Conservation (phyloP, 2,888 invertebrate species). For the Tridacna crocea region DNA sequence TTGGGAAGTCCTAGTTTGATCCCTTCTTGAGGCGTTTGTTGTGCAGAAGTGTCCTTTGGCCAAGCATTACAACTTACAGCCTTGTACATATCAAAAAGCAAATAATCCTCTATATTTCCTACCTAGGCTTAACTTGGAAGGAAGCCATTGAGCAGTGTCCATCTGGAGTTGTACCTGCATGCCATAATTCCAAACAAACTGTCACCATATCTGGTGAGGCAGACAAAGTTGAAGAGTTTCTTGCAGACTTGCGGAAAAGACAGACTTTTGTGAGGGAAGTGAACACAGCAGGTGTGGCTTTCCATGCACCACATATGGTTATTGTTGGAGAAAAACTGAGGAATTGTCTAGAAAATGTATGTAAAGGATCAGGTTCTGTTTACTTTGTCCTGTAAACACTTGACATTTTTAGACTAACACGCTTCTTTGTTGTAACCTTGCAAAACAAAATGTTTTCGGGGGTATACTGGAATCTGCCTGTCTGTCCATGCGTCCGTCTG, state of each 20-base stretch:
- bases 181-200: slow-evolving; percentile 97
- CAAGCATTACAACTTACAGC: too few relatives aligned
- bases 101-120: background rate
- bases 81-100: too few relatives aligned
- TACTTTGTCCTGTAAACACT: too few relatives aligned
- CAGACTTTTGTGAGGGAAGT: slow-evolving; percentile 82
- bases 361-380: too few relatives aligned
- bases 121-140: slow-evolving; percentile 82
- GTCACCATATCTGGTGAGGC: slow-evolving; percentile 97
- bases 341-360: slow-evolving; percentile 74
- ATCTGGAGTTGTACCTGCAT: slow-evolving; percentile 86
- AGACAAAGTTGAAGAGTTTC: slow-evolving; percentile 80
- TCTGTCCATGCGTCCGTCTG: too few relatives aligned
- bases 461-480: too few relatives aligned
- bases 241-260: slow-evolving; percentile 77
- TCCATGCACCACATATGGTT: slow-evolving; percentile 83
- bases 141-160: slow-evolving; percentile 82
- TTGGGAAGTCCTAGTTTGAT: too few relatives aligned
- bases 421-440: too few relatives aligned
- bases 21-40: too few relatives aligned
- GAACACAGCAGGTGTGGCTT: slow-evolving; percentile 82
- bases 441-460: too few relatives aligned
- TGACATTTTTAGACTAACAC: too few relatives aligned
- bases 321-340: slow-evolving; percentile 78
- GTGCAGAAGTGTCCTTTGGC: too few relatives aligned